Evolutionary conservation across 1,140 invertebrate species (phyloP), one percentile per base, ranked within the genome.

Genomic region (Apis cerana): DNA sequence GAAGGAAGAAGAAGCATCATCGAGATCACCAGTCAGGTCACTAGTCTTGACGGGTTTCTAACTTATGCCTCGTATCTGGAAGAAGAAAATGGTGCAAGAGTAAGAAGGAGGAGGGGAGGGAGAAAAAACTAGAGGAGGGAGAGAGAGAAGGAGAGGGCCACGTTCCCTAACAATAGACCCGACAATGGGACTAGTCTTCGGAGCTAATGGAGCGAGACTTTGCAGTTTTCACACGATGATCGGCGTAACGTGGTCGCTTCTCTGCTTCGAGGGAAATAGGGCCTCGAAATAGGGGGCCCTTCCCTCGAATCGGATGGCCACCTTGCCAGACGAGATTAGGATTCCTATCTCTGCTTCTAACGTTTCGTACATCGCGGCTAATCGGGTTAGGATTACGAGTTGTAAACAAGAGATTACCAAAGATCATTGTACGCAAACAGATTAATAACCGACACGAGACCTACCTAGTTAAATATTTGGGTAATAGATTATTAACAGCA

Each of bases 141-240:
- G 80, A 68, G 43, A 69, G 43, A 76, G 67, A 54, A 1, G 15
- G 33, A 64, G 27, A 67, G 52, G 79, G 67, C 79, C 78, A 86
- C 80, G 79, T 82, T 85, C 77, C 75, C 61, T 54, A 72, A 90
- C 89, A 90, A 90, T 90, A 75, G 82, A 62, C 43, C 61, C 81
- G 76, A 89, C 88, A 90, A 90, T 87, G 74, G 71, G 71, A 82
- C 65, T 70, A 85, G 83, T 85, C 84, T 90, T 87, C 84, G 87
- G 77, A 78, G 85, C 88, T 90, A 91, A 90, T 90, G 86, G 90
- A 87, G 72, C 86, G 82, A 85, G 84, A 85, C 81, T 86, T 87
- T 80, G 84, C 83, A 88, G 86, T 89, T 90, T 90, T 90, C 89
- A 88, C 89, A 90, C 88, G 88, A 83, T 88, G 72, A 84, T 86